Base-by-base conservation (phyloP, 30 jellyfish, hydroid and myxozoan genomes). In the Turritopsis rubra region DNA sequence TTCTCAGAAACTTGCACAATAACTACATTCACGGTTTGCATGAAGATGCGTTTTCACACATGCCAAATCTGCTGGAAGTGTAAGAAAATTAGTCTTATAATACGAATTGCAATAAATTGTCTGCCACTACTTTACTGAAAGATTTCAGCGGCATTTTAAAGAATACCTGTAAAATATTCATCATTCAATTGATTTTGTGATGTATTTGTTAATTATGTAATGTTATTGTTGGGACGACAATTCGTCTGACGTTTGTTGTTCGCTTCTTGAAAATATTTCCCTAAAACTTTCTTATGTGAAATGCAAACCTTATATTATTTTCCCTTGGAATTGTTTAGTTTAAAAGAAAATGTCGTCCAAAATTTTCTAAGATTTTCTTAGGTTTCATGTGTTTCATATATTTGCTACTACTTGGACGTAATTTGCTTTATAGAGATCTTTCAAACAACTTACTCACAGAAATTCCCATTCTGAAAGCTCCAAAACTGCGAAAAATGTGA, bases 1-100 rank as follows among this genome's bases (percentile, higher is more conserved):
- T 72, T 53, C 81, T 20, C 31, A 90, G 97, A 54, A 79, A 90
- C 74, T 87, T 90, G 23, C 87, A 85, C 25, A 90, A 85, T 21
- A 90, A 90, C 87, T 80, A 53, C 28, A 90, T 90, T 54, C 79
- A 28, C 18, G 79, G 83, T 28, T 85, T 90, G 26, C 52, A 77
- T 27, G 72, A 80, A 18, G 97, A 91, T 8, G 95, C 79, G 41
- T 90, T 90, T 73, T 89, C 95, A 29, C 76, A 52, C 65, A 53
- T 90, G 91, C 89, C 90, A 29, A 85, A 82, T 1, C 91, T 90
- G 22, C 91, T 84, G 73, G 83, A 89, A 16, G 21, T 90, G 97
- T 90, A 85, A 90, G 97, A n/a, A 27, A 27, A 9, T 1, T 68
- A 23, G 16, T 16, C 8, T 68, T 68, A 27, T 19, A 68, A 7